phyloP scores from a whole-genome alignment of 2,113 vertebrate genomes.

The Ochotona curzoniae region DNA sequence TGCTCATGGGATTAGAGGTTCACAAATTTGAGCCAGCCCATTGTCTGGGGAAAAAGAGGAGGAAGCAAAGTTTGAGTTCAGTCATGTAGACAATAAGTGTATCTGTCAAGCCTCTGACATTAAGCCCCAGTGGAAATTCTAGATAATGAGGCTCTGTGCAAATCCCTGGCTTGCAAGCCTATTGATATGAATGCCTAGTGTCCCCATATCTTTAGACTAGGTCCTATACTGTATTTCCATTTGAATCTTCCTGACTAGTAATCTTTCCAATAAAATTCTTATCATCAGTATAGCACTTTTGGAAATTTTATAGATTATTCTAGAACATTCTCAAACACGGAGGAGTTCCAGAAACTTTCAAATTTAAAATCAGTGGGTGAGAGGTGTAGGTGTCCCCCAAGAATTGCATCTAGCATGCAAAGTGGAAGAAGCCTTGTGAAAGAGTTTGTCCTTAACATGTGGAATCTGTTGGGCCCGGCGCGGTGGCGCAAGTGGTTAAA shows the following conservation, averaged over 20 bases:
- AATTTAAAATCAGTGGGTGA: not conserved
- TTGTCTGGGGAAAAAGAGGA: not conserved
- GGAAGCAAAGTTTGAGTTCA: not conserved
- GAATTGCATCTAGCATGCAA: not conserved
- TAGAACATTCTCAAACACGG: not conserved
- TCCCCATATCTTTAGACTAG: not conserved
- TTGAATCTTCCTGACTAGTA: not conserved
- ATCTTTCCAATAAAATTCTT: not conserved
- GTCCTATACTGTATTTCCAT: not conserved
- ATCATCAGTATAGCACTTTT: not conserved
- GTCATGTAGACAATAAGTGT: not conserved
- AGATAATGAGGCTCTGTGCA: not conserved
- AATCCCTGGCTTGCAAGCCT: not conserved
- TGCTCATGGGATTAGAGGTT: not conserved
- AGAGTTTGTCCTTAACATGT: not conserved
- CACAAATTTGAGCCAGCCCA: not conserved
- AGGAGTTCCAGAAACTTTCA: not conserved
- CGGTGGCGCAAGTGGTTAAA: too few relatives aligned
- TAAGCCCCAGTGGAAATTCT: not conserved
- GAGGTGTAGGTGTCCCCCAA: not conserved
- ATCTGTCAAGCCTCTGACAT: not conserved
- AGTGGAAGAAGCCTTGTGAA: not conserved
- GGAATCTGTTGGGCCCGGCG: not conserved
- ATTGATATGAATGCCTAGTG: not conserved
- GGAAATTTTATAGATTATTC: not conserved